Conservation (phyloP, 2,797 vertebrate species). For the Myotis vivesi region DNA sequence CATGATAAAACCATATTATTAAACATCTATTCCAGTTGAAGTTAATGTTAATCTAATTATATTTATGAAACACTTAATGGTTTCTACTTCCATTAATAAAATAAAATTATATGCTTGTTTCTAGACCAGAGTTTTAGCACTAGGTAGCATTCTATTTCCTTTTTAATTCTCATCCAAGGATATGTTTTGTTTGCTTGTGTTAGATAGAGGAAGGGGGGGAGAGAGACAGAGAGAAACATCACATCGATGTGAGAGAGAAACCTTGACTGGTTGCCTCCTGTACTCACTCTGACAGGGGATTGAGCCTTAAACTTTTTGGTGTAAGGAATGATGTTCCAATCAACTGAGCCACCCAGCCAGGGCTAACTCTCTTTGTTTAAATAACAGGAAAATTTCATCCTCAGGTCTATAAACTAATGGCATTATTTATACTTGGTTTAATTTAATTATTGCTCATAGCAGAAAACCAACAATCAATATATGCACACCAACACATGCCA, state of each 20-base stretch:
- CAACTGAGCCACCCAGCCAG: neutral
- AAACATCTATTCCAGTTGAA: neutral
- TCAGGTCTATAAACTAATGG: neutral
- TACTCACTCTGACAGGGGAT: neutral
- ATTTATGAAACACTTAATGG: neutral
- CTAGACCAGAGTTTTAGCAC: neutral
- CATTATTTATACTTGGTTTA: conserved; percentile 8
- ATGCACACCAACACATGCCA: neutral
- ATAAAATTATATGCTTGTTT: neutral
- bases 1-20: neutral
- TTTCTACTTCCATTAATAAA: neutral
- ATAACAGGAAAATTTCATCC: neutral
- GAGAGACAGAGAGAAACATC: neutral
- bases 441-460: neutral
- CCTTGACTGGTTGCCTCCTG: neutral
- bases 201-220: neutral
- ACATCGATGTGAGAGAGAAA: neutral
- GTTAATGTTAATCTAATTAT: conserved; percentile 22
- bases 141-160: neutral
- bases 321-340: neutral
- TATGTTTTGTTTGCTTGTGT: neutral
- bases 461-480: neutral
- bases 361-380: conserved; percentile 3
- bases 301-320: neutral
- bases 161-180: neutral